These are phyloP conservation scores for Geodia barretti DNA, from an alignment of 37 sponge, comb jelly and placozoan genomes.

Conservation along the genomic window DNA sequence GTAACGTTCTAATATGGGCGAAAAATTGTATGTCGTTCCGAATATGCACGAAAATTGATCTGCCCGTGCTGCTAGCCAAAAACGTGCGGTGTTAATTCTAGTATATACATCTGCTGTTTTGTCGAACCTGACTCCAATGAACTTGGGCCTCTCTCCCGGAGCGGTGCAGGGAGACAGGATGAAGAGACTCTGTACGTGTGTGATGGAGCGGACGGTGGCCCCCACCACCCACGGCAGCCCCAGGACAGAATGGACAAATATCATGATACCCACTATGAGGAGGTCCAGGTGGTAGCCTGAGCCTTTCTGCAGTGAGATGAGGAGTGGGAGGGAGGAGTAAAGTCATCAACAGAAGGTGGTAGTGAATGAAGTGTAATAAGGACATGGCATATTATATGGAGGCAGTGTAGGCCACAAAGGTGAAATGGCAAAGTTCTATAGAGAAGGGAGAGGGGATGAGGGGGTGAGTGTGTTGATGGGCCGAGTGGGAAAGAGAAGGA, in stretches of 20 bases:
- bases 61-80: too few species aligned
- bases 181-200: slow-evolving; percentile 72
- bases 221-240: slow-evolving; percentile 93
- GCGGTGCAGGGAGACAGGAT: slow-evolving; percentile 51
- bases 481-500: background rate
- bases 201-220: slow-evolving; percentile 82
- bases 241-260: slow-evolving; percentile 67
- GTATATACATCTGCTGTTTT: slow-evolving; percentile 16
- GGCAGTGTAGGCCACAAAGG: too few species aligned
- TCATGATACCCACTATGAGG: slow-evolving; percentile 62
- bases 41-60: too few species aligned
- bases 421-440: too few species aligned
- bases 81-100: background rate
- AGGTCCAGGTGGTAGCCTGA: slow-evolving; percentile 92
- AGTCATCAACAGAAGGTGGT: background rate
- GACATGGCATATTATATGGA: too few species aligned
- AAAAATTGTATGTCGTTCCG: too few species aligned
- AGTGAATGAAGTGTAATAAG: background rate
- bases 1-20: too few species aligned
- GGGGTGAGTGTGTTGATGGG: background rate
- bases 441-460: background rate
- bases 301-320: slow-evolving; percentile 80
- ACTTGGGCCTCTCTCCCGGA: slow-evolving; percentile 85
- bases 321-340: background rate
- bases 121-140: slow-evolving; percentile 87